These are phyloP conservation scores for Chrysopilus asiliformis DNA, from an alignment of 2,888 invertebrate genomes.

Conservation along the genomic window DNA sequence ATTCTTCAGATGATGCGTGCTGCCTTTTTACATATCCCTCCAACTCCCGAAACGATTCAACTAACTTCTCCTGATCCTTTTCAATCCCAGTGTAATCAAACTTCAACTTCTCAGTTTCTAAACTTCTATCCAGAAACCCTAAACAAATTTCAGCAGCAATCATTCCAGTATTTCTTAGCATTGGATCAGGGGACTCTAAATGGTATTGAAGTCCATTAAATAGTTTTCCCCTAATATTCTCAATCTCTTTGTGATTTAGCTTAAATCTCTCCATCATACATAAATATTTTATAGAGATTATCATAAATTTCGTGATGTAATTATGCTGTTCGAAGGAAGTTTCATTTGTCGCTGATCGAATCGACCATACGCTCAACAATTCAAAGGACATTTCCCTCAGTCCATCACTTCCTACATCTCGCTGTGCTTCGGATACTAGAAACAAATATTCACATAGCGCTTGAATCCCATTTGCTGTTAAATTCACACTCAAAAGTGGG, in stretches of 20 bases:
- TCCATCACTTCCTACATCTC: slow-evolving; percentile 24
- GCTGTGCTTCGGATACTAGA: slow-evolving; percentile 23
- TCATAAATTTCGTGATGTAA: slow-evolving; percentile 51
- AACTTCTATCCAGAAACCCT: slow-evolving; percentile 36
- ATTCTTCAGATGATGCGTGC: not conserved
- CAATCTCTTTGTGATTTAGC: slow-evolving; percentile 20
- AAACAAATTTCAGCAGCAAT: slow-evolving; percentile 52
- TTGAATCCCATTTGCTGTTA: slow-evolving; percentile 39
- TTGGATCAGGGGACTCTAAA: slow-evolving; percentile 47
- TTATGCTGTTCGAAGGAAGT: slow-evolving; percentile 55
- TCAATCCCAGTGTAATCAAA: slow-evolving; percentile 48
- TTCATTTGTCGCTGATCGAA: slow-evolving; percentile 46
- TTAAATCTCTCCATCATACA: slow-evolving; percentile 21
- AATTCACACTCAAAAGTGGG: slow-evolving; percentile 41
- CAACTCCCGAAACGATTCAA: not conserved
- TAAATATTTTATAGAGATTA: slow-evolving; percentile 43
- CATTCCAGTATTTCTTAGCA: slow-evolving; percentile 58
- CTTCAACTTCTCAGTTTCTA: slow-evolving; percentile 41
- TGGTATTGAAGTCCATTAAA: slow-evolving; percentile 55
- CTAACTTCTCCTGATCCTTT: not conserved
- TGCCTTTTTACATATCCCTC: no score
- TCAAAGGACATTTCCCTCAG: slow-evolving; percentile 40
- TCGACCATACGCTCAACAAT: slow-evolving; percentile 53
- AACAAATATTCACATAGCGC: slow-evolving; percentile 51
- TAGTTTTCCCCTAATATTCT: slow-evolving; percentile 33